Base-by-base conservation (phyloP, 2,113 vertebrate genomes). In the Ameiurus melas region DNA sequence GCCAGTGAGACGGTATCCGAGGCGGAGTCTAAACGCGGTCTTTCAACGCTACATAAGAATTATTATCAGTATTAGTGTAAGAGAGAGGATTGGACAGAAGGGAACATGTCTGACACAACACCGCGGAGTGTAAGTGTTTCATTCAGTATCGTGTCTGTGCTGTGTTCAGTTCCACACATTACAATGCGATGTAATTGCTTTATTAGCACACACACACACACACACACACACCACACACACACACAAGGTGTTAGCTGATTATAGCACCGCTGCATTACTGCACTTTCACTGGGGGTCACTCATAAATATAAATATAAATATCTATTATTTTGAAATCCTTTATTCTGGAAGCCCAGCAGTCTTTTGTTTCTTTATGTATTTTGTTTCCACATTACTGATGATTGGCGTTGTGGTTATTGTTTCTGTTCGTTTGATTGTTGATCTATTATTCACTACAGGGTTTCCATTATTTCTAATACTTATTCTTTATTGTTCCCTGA, bases 1-100 rank as follows among this genome's bases (percentile, higher is more conserved):
- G 78, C 51, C 66, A 3, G 79, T 90, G 93, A 92, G 89, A 82
- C 92, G 89, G 95, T 94, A 91, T 93, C 94, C 78, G 89, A 91
- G 83, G 78, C 81, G 43, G 43, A 7, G 43, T 47, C 88, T 92
- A 16, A 16, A 39, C 51, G 22, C 43, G 43, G 5, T 6, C 43
- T 47, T 51, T 51, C 10, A 9, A 51, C 47, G 47, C 47, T 51
- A 51, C 8, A 51, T 36, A 39, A 75, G 25, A 25, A 22, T 78
- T 17, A 4, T 47, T 2, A 14, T 12, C 30, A 68, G n/a, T 30
- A n/a, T 66, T 66, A 68, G 14, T 19, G 5, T 55, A 19, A 81
- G 12, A 22, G 13, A 5, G 55, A 22, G 79, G 30, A 27, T 27
- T 39, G 57, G 33, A 12, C 30, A 27, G 80, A 39, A 6, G 80